These are phyloP conservation scores for Engraulis encrasicolus DNA, from an alignment of 2,113 vertebrate species.

Conservation along the genomic window DNA sequence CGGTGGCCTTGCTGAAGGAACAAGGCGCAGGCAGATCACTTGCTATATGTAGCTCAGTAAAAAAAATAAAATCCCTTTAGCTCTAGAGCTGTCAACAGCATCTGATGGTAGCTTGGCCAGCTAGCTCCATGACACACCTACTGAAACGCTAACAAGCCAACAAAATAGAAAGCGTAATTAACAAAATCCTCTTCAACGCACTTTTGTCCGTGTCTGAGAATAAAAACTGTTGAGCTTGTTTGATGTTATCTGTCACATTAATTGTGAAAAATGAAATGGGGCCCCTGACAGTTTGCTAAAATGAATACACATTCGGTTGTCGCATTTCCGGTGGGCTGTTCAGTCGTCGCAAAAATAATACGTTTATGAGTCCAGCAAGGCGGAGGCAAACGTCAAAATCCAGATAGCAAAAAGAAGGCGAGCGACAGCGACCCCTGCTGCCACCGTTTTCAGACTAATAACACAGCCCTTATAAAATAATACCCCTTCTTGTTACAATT, in stretches of 20 bases:
- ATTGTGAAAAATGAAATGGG: conserved; percentile 21
- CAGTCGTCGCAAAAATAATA: not conserved
- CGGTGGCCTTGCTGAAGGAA: not conserved
- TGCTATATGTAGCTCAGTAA: not conserved
- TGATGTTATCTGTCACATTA: conserved; percentile 7
- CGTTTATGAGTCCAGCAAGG: not conserved
- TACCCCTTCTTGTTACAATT: too few relatives aligned
- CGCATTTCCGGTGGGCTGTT: conserved; percentile 43
- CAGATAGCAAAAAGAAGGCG: not conserved
- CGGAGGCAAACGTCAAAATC: conserved; percentile 3
- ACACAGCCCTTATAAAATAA: too few relatives aligned
- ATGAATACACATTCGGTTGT: conserved; percentile 19
- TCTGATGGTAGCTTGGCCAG: conserved; percentile 24
- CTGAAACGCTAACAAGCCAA: conserved; percentile 10
- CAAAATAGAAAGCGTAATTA: conserved; percentile 29
- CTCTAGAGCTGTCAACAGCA: not conserved
- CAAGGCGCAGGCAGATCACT: not conserved
- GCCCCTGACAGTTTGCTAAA: conserved; percentile 4
- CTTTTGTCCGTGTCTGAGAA: conserved; percentile 42
- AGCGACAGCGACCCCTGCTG: not conserved
- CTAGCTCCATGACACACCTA: conserved; percentile 36
- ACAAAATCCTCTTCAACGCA: conserved; percentile 27
- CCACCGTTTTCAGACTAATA: too few relatives aligned
- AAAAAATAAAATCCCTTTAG: conserved; percentile 10
- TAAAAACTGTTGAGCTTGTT: conserved; percentile 32